Percentiles rank a stretch among this genome's conserved stretches.
phyloP scores from a whole-genome alignment of 1,140 invertebrate genomes.

The Apis cerana region DNA sequence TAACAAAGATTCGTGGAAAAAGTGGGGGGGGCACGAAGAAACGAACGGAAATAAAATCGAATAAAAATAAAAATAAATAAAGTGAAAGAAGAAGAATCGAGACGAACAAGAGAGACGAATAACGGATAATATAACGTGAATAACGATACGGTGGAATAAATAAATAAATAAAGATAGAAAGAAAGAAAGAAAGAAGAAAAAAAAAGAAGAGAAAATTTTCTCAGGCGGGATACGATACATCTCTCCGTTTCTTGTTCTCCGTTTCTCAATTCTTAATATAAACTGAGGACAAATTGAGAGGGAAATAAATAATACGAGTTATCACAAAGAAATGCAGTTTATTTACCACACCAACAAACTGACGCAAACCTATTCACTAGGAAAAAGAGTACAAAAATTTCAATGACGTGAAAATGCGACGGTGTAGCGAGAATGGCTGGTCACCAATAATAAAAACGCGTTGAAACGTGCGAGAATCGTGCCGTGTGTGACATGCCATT shows the following conservation, averaged over 20 bases:
- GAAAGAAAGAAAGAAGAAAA: neutral
- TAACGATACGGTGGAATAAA: too few species aligned
- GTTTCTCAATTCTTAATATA: conserved; percentile 21
- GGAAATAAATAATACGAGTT: conserved; percentile 80
- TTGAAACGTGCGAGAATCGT: neutral
- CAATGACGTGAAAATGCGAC: conserved; percentile 23
- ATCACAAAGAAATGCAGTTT: conserved; percentile 80
- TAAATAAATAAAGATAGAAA: too few species aligned
- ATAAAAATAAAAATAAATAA: too few species aligned
- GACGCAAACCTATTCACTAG: conserved; percentile 72
- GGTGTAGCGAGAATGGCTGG: neutral
- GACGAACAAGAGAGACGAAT: neutral
- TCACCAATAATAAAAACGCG: neutral
- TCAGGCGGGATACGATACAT: conserved; percentile 27
- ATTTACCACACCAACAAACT: conserved; percentile 80
- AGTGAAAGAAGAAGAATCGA: neutral
- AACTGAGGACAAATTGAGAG: conserved; percentile 69
- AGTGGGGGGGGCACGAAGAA: neutral
- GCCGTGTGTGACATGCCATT: conserved; percentile 6
- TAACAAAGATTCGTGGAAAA: neutral
- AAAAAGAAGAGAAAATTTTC: conserved; percentile 11
- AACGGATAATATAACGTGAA: too few species aligned
- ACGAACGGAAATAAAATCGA: neutral
- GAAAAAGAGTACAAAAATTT: conserved; percentile 72
- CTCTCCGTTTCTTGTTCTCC: conserved; percentile 17